Base-by-base conservation (phyloP, 2,113 vertebrate genomes). In the Noturus placidus region DNA sequence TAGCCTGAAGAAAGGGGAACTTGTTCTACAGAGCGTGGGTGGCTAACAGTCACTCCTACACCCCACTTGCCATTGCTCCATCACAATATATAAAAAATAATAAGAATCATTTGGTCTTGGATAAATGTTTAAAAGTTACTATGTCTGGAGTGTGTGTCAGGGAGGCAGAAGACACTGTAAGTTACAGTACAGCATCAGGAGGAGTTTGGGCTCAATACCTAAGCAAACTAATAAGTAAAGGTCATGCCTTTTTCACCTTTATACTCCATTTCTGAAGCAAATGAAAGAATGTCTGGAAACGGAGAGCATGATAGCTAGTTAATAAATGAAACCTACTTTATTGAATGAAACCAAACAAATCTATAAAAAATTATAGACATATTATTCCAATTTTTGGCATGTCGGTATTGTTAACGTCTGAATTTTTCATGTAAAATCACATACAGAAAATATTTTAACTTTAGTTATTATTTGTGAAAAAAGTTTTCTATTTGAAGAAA, bases 11-110 rank as follows among this genome's bases (percentile, higher is more conserved):
- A 89, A 90, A 72, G 87, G 87, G 57, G 57, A 70, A 46, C 74
- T 87, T 86, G 86, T 89, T 89, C 85, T 81, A 10, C 33, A 72
- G 74, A 83, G 78, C 30, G 86, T 88, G 89, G 91, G 90, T 89
- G 89, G 89, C 86, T 89, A 61, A 87, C 86, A 74, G 67, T 67
- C 30, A 74, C 86, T 85, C 63, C 50, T 83, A 78, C 84, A 87
- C 70, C 78, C 86, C 61, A 82, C 57, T 59, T 87, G 87, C 77
- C 79, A 89, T 79, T n/a, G 54, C 50, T 84, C 86, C 85, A 86
- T 85, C 77, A 82, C 42, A 80, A 89, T 83, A 92, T 70, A 76
- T 86, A 83, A 81, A 84, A 87, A 52, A 77, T 54, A 65, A 84
- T 86, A 87, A 42, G 61, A 87, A 57, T 81, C 52, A 87, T 82